phyloP scores from a whole-genome alignment of 2,113 vertebrate genomes.

The Phylloscopus trochiloides region DNA sequence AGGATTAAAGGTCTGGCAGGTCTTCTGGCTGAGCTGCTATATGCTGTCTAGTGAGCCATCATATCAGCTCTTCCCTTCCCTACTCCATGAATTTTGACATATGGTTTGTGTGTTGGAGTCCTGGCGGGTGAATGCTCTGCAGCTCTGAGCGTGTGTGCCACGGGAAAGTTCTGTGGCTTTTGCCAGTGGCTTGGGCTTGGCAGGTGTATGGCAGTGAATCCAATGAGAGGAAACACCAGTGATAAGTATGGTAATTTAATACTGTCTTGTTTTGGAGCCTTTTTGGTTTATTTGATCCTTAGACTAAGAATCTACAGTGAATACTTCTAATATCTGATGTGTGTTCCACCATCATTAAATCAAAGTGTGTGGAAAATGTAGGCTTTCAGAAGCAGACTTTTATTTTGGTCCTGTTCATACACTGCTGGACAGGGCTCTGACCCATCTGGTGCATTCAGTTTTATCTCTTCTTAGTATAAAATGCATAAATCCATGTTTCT shows the following conservation, averaged over 20 bases:
- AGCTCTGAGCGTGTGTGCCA: neutral
- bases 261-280: neutral
- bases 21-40: neutral
- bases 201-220: neutral
- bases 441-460: neutral
- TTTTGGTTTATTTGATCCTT: neutral
- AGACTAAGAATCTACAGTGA: neutral
- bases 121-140: neutral
- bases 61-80: neutral
- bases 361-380: neutral
- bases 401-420: neutral
- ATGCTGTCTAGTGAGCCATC: neutral
- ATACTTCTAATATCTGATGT: neutral
- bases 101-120: slow-evolving; percentile 14
- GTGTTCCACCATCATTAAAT: neutral
- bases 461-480: neutral
- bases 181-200: neutral
- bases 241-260: neutral
- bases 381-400: neutral
- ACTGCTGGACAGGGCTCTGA: neutral
- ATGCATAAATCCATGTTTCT: neutral
- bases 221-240: neutral
- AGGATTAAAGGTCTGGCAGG: slow-evolving; percentile 13
- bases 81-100: neutral
- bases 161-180: neutral